phyloP scores from a whole-genome alignment of 2,113 vertebrate species.

The Sylvia atricapilla region DNA sequence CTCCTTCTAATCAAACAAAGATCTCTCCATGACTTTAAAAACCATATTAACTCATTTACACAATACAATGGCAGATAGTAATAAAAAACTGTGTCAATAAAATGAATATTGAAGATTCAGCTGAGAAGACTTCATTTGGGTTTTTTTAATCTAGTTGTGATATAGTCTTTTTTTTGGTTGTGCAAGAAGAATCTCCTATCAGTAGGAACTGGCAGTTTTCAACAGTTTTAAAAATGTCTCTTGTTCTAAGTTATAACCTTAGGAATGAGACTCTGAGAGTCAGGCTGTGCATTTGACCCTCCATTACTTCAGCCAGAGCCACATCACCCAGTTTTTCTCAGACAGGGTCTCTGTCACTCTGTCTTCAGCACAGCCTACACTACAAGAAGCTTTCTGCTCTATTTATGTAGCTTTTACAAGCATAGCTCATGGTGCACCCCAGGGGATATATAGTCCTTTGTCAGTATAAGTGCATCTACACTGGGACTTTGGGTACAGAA shows the following conservation, averaged over 20 bases:
- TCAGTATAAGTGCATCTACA: not conserved
- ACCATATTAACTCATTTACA: not conserved
- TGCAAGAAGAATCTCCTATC: not conserved
- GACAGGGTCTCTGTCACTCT: not conserved
- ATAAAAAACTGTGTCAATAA: not conserved
- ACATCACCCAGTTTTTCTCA: not conserved
- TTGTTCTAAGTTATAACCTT: not conserved
- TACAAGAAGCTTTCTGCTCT: not conserved
- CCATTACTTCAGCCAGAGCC: not conserved
- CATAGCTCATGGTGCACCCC: not conserved
- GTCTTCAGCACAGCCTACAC: not conserved
- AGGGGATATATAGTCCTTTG: not conserved
- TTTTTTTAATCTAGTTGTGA: not conserved
- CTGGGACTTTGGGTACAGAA: not conserved
- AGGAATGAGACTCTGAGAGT: not conserved
- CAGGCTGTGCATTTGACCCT: not conserved
- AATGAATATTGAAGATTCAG: not conserved
- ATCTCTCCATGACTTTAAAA: not conserved
- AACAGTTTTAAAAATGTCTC: not conserved
- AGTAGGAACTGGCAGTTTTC: not conserved
- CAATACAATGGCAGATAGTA: not conserved
- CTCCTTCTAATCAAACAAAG: not conserved
- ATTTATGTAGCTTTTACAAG: not conserved
- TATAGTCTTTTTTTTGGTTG: not conserved
- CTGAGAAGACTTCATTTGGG: not conserved